Evolutionary conservation across 2,113 vertebrate species (phyloP).

Genomic region (Gnathonemus longibarbis): DNA sequence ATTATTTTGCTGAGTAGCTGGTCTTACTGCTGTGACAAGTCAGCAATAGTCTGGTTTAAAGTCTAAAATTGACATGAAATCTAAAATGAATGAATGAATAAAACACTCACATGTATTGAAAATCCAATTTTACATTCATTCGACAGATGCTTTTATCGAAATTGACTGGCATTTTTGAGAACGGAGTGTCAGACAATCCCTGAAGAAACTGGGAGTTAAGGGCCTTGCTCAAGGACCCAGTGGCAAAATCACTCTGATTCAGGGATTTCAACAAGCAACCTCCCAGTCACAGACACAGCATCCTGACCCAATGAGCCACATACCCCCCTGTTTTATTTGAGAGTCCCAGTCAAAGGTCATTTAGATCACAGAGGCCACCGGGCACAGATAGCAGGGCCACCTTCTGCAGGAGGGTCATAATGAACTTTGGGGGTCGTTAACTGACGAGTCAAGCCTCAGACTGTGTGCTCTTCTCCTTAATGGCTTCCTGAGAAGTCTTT

Average conservation of each 20-base stretch:
- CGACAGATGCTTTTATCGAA: neutral
- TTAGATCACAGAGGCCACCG: neutral
- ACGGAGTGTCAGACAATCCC: neutral
- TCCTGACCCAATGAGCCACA: neutral
- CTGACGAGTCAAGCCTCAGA: neutral
- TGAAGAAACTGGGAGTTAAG: neutral
- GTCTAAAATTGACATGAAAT: slow-evolving; percentile 27
- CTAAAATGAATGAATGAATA: slow-evolving; percentile 9
- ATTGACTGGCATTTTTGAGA: neutral
- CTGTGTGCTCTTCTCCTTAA: neutral
- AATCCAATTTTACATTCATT: neutral
- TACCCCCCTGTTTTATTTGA: neutral
- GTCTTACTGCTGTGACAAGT: neutral
- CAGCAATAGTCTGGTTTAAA: neutral
- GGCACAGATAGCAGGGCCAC: neutral
- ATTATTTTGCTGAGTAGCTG: neutral
- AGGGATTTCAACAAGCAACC: neutral
- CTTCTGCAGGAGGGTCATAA: neutral
- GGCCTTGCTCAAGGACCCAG: neutral
- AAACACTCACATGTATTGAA: neutral
- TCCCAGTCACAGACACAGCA: neutral
- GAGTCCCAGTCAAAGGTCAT: neutral
- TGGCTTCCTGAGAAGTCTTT: neutral
- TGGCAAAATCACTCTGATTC: neutral
- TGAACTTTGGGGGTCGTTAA: neutral